Evolutionary conservation across 1,140 invertebrate genomes (phyloP).

Genomic region (Calephelis nemesis): DNA sequence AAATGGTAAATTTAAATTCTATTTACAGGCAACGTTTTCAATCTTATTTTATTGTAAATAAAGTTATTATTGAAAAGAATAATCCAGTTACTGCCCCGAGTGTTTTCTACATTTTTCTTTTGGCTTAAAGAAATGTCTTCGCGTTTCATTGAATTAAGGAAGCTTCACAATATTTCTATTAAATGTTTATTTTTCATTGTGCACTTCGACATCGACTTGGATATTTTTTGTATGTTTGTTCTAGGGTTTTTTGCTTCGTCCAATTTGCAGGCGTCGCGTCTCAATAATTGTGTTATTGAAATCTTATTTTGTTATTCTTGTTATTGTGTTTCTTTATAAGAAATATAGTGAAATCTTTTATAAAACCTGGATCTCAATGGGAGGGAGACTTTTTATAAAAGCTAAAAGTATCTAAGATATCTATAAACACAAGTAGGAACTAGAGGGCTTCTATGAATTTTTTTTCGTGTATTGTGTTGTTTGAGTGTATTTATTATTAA

Average conservation of each 20-base stretch:
- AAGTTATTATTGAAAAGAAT: slow-evolving; percentile 72
- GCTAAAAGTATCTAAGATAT: too few species aligned
- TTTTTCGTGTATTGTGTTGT: too few species aligned
- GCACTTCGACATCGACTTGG: not conserved
- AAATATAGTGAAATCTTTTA: too few species aligned
- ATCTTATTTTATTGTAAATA: slow-evolving; percentile 67
- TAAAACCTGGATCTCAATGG: too few species aligned
- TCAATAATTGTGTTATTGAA: slow-evolving; percentile 9
- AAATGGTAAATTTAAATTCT: slow-evolving; percentile 36
- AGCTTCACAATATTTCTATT: slow-evolving; percentile 70
- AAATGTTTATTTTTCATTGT: slow-evolving; percentile 67
- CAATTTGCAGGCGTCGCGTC: not conserved
- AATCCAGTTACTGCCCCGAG: slow-evolving; percentile 59
- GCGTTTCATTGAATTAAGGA: slow-evolving; percentile 54
- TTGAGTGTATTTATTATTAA: too few species aligned
- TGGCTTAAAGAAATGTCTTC: slow-evolving; percentile 38
- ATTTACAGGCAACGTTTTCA: slow-evolving; percentile 40
- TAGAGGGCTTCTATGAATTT: too few species aligned
- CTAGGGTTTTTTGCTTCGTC: not conserved
- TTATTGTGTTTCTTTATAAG: too few species aligned
- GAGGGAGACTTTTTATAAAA: too few species aligned
- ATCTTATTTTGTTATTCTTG: not conserved
- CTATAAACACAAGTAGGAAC: too few species aligned
- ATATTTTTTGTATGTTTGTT: not conserved
- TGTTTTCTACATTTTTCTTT: slow-evolving; percentile 8